Percentiles rank a stretch among this genome's conserved stretches.
Conservation (phyloP, 2,888 invertebrate genomes). For the Drosophila peninsularis region DNA sequence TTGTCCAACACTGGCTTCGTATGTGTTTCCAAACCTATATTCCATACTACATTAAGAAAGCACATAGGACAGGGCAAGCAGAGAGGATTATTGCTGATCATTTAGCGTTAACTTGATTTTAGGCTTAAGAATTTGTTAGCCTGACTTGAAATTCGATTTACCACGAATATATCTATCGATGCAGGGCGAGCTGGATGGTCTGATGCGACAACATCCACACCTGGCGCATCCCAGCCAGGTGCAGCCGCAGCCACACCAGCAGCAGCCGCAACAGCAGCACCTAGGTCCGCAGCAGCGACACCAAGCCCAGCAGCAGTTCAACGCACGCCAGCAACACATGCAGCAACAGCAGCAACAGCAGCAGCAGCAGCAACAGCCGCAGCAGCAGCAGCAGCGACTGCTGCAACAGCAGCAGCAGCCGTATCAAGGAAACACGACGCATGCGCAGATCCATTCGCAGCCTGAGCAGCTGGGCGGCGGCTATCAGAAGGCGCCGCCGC, state of each 20-base stretch:
- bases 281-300: constrained; percentile 54
- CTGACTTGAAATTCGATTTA: neutral
- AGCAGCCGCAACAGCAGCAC: constrained; percentile 82
- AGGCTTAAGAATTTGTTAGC: too few species aligned
- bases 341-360: constrained; percentile 34
- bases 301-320: constrained; percentile 45
- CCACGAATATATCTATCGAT: neutral
- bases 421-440: constrained; percentile 43
- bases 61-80: too few species aligned
- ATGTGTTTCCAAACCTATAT: too few species aligned
- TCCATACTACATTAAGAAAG: too few species aligned
- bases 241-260: constrained; percentile 85
- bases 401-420: constrained; percentile 29
- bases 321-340: constrained; percentile 45
- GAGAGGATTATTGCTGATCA: too few species aligned
- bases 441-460: constrained; percentile 51
- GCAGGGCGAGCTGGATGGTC: constrained; percentile 91
- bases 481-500: constrained; percentile 80
- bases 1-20: too few species aligned
- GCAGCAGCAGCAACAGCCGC: constrained; percentile 42
- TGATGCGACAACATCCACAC: constrained; percentile 92
- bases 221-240: constrained; percentile 89
- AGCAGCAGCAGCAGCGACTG: constrained; percentile 43
- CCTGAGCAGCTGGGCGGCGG: constrained; percentile 30
- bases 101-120: neutral